phyloP scores from a whole-genome alignment of 2,888 invertebrate genomes.

The Epinotia ramella region DNA sequence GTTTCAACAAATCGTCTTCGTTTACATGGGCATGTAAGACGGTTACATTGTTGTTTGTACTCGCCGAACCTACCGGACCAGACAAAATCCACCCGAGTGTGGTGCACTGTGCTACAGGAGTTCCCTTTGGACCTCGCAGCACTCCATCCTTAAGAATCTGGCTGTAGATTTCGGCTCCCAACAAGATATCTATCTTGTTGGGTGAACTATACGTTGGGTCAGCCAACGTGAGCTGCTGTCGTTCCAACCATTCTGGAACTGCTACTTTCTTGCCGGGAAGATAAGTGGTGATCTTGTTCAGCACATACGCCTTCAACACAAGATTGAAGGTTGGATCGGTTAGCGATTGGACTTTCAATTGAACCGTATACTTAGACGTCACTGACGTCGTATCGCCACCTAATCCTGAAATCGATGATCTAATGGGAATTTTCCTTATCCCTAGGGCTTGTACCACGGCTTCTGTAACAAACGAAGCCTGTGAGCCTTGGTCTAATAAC shows the following conservation, averaged over 20 bases:
- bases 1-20: too few species aligned
- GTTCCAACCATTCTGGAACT: not conserved
- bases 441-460: too few species aligned
- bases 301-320: not conserved
- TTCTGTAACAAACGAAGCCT: too few species aligned
- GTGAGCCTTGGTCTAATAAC: too few species aligned
- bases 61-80: slow-evolving; percentile 31
- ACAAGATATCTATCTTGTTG: too few species aligned
- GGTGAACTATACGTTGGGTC: too few species aligned
- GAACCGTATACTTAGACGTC: not conserved
- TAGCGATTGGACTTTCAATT: not conserved
- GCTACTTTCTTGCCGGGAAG: not conserved
- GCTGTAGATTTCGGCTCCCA: not conserved
- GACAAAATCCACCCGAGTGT: slow-evolving; percentile 49
- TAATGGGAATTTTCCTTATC: too few species aligned
- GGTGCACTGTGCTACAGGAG: slow-evolving; percentile 47
- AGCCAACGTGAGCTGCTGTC: too few species aligned
- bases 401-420: too few species aligned
- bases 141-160: slow-evolving; percentile 46
- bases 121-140: slow-evolving; percentile 32
- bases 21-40: not conserved
- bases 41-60: not conserved
- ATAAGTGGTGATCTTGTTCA: slow-evolving; percentile 1
- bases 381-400: too few species aligned
- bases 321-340: not conserved